These are phyloP conservation scores for Sinosuthora webbiana DNA, from an alignment of 2,113 vertebrate species.

Conservation along the genomic window DNA sequence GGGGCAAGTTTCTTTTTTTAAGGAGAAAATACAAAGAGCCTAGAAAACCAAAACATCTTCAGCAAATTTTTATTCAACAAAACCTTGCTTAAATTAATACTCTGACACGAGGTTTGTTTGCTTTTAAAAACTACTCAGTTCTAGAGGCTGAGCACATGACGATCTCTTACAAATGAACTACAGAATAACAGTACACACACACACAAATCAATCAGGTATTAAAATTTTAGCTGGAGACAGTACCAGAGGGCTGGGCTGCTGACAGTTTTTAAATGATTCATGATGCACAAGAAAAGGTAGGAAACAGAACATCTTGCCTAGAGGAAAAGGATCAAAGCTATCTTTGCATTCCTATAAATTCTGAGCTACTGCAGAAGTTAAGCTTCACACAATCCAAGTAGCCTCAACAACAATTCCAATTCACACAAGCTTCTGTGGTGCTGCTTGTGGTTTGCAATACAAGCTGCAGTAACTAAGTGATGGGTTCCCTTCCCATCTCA, in stretches of 20 bases:
- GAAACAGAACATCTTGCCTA: background rate
- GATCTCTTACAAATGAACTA: background rate
- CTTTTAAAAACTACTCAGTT: background rate
- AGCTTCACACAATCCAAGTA: background rate
- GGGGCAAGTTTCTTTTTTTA: background rate
- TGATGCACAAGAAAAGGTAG: background rate
- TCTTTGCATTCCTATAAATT: background rate
- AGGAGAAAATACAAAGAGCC: background rate
- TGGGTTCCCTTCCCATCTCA: background rate
- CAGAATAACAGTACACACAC: background rate
- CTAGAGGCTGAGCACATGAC: background rate
- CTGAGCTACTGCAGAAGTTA: background rate
- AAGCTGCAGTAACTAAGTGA: background rate
- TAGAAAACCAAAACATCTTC: background rate
- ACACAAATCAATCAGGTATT: background rate
- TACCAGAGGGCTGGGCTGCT: background rate
- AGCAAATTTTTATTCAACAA: background rate
- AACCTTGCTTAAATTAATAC: background rate
- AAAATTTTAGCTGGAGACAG: background rate
- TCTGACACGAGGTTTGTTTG: background rate
- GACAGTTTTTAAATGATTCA: background rate
- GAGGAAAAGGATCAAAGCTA: background rate
- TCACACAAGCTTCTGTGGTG: background rate
- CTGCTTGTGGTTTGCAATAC: background rate
- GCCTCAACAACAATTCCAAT: background rate